Evolutionary conservation across 2,113 vertebrate genomes (phyloP).

Genomic region (Cryptotis parvus): DNA sequence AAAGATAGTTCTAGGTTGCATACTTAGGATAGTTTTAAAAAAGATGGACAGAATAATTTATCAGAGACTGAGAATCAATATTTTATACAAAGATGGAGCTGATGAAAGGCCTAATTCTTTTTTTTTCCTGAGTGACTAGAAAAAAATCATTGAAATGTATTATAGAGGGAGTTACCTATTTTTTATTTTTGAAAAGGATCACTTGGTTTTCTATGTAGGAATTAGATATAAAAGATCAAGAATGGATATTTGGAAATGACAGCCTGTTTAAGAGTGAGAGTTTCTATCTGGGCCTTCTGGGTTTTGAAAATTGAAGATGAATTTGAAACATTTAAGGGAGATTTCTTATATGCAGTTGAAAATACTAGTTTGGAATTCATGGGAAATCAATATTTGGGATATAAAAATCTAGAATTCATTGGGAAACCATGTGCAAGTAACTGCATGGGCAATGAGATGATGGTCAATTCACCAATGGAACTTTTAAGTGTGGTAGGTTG

Average conservation of each 20-base stretch:
- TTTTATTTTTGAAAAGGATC: conserved; percentile 2
- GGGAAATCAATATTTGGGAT: not conserved
- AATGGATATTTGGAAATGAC: not conserved
- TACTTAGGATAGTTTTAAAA: not conserved
- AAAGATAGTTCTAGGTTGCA: not conserved
- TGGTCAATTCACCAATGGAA: no score
- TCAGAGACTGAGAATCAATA: not conserved
- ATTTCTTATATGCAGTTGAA: not conserved
- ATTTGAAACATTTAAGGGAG: not conserved
- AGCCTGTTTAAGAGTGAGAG: not conserved
- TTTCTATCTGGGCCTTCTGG: not conserved
- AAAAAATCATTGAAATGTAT: conserved; percentile 9
- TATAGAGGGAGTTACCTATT: not conserved
- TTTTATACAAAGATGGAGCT: not conserved
- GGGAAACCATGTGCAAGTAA: not conserved
- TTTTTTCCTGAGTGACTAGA: not conserved
- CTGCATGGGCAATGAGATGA: no score
- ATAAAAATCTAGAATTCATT: not conserved
- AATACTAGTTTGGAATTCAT: not conserved
- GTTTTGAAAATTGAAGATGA: not conserved
- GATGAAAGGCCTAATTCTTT: not conserved
- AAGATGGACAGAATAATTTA: not conserved
- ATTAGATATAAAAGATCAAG: not conserved
- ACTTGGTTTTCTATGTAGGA: not conserved
- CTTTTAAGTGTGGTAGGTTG: not conserved